Evolutionary conservation across 2,113 vertebrate genomes (phyloP).

Genomic region (Clarias batrachus): DNA sequence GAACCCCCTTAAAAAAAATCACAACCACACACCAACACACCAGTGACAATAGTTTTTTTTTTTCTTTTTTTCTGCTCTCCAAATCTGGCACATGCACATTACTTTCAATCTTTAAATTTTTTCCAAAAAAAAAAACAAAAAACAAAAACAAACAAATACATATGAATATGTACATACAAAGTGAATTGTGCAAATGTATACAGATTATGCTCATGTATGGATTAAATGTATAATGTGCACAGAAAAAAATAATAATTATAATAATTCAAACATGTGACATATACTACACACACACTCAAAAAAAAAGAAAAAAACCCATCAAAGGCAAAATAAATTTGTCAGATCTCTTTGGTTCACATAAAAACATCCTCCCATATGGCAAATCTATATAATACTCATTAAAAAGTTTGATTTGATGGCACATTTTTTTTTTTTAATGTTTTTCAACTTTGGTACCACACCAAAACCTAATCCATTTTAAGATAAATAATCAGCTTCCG

Average conservation of each 20-base stretch:
- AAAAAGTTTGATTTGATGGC: constrained; percentile 32
- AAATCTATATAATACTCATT: constrained; percentile 29
- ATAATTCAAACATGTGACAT: constrained; percentile 40
- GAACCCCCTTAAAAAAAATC: constrained; percentile 30
- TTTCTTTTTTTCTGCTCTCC: constrained; percentile 64
- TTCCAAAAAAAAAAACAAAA: constrained; percentile 61
- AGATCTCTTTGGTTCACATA: constrained; percentile 45
- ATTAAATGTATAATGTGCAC: constrained; percentile 67
- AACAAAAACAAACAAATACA: constrained; percentile 25
- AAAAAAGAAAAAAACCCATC: neutral
- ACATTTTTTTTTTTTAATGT: neutral
- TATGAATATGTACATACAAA: constrained; percentile 76
- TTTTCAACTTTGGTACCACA: constrained; percentile 14
- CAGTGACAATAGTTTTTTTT: constrained; percentile 58
- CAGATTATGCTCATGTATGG: constrained; percentile 73
- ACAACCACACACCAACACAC: constrained; percentile 51
- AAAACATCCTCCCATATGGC: constrained; percentile 35
- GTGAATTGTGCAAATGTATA: constrained; percentile 79
- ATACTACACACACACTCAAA: constrained; percentile 7
- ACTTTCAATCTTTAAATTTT: constrained; percentile 63
- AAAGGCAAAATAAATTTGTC: constrained; percentile 28
- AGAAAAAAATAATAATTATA: constrained; percentile 33
- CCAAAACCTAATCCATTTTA: neutral
- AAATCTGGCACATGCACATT: constrained; percentile 74
- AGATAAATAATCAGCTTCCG: neutral